Conservation (phyloP, 2,888 invertebrate genomes). For the Idaea straminata region DNA sequence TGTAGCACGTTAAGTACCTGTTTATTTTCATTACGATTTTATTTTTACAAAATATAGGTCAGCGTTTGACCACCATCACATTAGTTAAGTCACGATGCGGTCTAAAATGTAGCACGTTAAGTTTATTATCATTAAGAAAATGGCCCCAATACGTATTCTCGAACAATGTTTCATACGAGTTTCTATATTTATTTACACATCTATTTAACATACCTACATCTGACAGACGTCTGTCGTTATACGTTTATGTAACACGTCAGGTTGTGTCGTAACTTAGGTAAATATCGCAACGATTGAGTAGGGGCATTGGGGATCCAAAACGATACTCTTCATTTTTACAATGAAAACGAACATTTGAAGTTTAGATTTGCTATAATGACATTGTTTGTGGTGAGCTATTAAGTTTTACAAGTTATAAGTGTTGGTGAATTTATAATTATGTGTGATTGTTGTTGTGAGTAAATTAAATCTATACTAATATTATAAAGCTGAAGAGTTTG, state of each 20-base stretch:
- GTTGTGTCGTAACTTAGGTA: slow-evolving; percentile 50
- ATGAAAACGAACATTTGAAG: slow-evolving; percentile 24
- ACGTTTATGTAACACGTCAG: slow-evolving; percentile 55
- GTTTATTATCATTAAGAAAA: too few species aligned
- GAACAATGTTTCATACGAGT: not conserved
- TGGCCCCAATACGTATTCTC: slow-evolving; percentile 1
- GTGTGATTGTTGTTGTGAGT: not conserved
- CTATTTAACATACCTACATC: slow-evolving; percentile 19
- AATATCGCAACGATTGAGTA: slow-evolving; percentile 43
- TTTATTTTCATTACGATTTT: too few species aligned
- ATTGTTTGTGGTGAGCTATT: not conserved
- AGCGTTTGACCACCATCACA: too few species aligned
- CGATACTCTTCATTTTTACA: slow-evolving; percentile 23
- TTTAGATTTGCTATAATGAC: slow-evolving; percentile 1
- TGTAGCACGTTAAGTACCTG: too few species aligned
- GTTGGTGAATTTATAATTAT: not conserved
- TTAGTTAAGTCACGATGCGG: too few species aligned
- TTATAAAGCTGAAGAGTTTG: too few species aligned
- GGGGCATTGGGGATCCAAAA: slow-evolving; percentile 34
- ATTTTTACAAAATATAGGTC: too few species aligned
- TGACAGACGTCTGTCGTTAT: slow-evolving; percentile 33
- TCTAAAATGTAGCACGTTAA: too few species aligned
- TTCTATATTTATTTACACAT: slow-evolving; percentile 19
- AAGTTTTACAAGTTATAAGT: not conserved
- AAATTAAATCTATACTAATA: not conserved